Conservation (phyloP, 2,797 vertebrate species). For the Ibycter americanus region DNA sequence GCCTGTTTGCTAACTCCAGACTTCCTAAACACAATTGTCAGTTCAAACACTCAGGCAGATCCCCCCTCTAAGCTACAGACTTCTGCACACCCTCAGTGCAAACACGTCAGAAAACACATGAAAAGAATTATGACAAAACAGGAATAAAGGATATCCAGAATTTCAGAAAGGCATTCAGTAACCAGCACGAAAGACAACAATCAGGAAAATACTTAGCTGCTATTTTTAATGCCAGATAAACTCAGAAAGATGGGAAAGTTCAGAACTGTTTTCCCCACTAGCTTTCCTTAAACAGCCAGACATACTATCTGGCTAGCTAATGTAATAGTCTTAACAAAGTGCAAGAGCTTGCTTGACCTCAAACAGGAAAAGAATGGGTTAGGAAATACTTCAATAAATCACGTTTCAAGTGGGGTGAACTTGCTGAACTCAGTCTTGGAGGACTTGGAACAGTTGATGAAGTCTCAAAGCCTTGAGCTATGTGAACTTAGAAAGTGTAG, state of each 20-base stretch:
- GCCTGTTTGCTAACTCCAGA: not conserved
- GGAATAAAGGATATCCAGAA: not conserved
- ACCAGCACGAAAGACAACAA: not conserved
- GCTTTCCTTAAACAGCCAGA: not conserved
- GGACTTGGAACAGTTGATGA: not conserved
- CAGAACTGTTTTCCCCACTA: not conserved
- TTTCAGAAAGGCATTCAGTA: not conserved
- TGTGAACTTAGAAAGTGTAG: not conserved
- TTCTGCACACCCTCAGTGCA: not conserved
- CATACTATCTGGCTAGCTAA: not conserved
- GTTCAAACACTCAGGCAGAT: not conserved
- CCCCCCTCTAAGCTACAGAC: not conserved
- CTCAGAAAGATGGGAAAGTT: not conserved
- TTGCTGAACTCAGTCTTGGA: not conserved
- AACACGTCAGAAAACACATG: not conserved
- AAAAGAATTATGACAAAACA: not conserved
- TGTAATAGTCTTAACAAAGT: accelerated
- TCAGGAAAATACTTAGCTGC: not conserved
- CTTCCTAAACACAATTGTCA: not conserved
- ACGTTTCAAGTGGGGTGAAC: not conserved
- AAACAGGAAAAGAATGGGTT: not conserved
- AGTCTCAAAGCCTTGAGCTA: not conserved
- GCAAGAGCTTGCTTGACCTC: not conserved
- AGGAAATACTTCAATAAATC: not conserved
- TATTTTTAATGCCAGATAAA: not conserved